phyloP scores from a whole-genome alignment of 1,140 invertebrate species.

The Tetranychus cinnabarinus region DNA sequence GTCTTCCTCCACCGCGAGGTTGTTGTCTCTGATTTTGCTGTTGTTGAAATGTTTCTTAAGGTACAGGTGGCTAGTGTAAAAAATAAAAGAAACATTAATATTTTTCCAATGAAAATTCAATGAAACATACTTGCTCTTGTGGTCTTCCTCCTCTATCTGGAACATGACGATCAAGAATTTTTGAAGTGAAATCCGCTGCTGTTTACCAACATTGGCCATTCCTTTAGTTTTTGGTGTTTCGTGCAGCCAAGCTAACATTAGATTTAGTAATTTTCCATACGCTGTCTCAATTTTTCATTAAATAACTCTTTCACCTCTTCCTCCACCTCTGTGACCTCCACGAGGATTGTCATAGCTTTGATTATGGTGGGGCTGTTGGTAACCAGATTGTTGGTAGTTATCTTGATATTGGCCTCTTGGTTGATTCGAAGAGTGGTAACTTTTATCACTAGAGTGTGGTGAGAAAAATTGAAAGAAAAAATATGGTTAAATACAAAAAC shows the following conservation, averaged over 20 bases:
- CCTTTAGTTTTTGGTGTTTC: conserved; percentile 2
- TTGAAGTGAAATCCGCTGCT: conserved; percentile 4
- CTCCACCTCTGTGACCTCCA: background rate
- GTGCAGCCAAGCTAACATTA: conserved; percentile 1
- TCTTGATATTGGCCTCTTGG: background rate
- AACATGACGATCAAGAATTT: conserved; percentile 7
- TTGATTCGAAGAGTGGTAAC: background rate
- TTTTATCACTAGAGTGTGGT: background rate
- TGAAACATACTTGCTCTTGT: conserved; percentile 1
- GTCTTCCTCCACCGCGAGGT: background rate
- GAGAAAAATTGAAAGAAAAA: background rate
- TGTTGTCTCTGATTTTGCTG: background rate
- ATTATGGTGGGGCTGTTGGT: background rate
- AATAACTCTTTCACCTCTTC: too few relatives aligned
- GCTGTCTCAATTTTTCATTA: too few relatives aligned
- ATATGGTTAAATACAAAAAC: background rate
- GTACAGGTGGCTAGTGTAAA: background rate
- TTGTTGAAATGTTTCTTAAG: background rate
- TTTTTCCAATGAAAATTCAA: background rate
- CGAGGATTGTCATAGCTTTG: background rate
- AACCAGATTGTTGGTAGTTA: background rate
- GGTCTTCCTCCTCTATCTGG: conserved; percentile 9
- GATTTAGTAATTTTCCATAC: too few relatives aligned
- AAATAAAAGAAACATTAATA: background rate
- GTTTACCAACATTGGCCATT: conserved; percentile 5